These are phyloP conservation scores for Willisornis vidua DNA, from an alignment of 2,113 vertebrate genomes.

Conservation along the genomic window DNA sequence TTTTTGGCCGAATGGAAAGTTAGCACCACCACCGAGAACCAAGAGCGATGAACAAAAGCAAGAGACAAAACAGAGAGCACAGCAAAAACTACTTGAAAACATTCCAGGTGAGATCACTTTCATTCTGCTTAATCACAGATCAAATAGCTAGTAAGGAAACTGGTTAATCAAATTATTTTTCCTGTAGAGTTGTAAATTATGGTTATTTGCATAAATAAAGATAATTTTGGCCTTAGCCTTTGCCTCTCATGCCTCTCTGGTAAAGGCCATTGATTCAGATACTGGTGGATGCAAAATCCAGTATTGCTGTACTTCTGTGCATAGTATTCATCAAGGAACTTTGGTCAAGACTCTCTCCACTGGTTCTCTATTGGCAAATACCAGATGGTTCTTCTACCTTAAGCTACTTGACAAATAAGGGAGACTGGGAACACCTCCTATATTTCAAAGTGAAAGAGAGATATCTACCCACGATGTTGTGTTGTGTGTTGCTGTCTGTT, in stretches of 20 bases:
- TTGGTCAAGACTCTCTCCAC: neutral
- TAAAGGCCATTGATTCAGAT: neutral
- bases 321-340: neutral
- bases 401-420: neutral
- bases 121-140: neutral
- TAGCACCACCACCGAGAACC: slow-evolving; percentile 80
- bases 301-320: neutral
- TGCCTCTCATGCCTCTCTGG: neutral
- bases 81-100: slow-evolving; percentile 97
- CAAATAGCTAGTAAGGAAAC: neutral
- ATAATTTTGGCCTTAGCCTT: neutral
- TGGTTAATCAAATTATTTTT: neutral
- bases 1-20: slow-evolving; percentile 92
- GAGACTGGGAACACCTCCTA: neutral
- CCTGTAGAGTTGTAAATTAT: neutral
- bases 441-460: neutral
- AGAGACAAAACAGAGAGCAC: slow-evolving; percentile 91
- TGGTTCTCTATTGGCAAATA: neutral
- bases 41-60: slow-evolving; percentile 81
- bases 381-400: neutral
- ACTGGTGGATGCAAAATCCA: neutral
- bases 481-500: neutral
- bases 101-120: slow-evolving; percentile 86
- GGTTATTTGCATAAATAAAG: neutral
- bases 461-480: neutral